These are phyloP conservation scores for Hemichromis elongatus DNA, from an alignment of 2,113 vertebrate species.

Conservation along the genomic window DNA sequence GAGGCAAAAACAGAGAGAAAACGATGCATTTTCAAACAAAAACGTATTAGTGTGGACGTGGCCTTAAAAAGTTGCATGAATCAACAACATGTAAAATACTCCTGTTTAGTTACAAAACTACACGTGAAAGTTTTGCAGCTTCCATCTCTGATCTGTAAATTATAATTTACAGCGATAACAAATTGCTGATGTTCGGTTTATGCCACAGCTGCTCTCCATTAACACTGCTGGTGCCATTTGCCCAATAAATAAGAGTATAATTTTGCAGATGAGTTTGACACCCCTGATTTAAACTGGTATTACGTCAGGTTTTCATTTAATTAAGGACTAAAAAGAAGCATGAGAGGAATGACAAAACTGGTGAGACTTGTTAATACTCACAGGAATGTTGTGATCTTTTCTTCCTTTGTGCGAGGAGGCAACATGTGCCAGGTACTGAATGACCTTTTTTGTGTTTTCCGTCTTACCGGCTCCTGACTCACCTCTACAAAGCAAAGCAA, in stretches of 20 bases:
- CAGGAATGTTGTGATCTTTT: slow-evolving; percentile 96
- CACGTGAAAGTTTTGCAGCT: neutral
- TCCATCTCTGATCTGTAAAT: neutral
- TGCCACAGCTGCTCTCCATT: neutral
- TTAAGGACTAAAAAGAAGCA: neutral
- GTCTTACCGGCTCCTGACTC: slow-evolving; percentile 99
- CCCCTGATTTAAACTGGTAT: neutral
- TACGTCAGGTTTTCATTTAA: neutral
- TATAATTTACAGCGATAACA: neutral
- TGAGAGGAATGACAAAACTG: neutral
- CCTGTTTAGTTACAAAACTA: neutral
- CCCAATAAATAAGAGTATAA: neutral
- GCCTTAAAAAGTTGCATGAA: neutral
- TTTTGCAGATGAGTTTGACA: neutral
- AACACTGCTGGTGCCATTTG: neutral
- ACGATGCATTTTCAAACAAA: no score
- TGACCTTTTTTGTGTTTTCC: slow-evolving; percentile 98
- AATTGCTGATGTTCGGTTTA: neutral
- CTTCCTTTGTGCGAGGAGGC: slow-evolving; percentile 97
- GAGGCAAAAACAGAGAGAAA: no score
- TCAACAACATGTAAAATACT: neutral
- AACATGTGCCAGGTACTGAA: slow-evolving; percentile 97
- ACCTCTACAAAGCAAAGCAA: slow-evolving; percentile 74
- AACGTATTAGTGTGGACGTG: no score
- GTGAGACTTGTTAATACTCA: slow-evolving; percentile 72